Evolutionary conservation across 2,888 invertebrate species (phyloP), one percentile per base, ranked within the genome.

Genomic region (Tiliacea aurago): DNA sequence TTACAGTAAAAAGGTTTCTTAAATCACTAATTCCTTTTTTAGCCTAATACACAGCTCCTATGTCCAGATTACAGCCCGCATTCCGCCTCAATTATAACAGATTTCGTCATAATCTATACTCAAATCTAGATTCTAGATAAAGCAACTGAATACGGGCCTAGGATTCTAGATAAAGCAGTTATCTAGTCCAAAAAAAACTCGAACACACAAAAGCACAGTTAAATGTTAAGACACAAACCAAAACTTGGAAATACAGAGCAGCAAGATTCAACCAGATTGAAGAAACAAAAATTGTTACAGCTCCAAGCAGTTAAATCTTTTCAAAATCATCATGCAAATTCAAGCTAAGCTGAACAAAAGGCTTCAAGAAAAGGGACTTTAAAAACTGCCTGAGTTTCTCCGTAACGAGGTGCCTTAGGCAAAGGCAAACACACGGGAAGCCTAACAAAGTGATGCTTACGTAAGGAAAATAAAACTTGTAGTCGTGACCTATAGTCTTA

Each of bases 381-480:
- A 28, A 78, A 67, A 78, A 66, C 51, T 56, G 71, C n/a, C 41
- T 13, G 43, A 71, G 66, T 59, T 68, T 83, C 45, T 15, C 15
- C 41, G 66, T 71, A 83, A 86, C 80, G 79, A 76, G 79, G 13
- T 33, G 81, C 79, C 83, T 79, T 69, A 73, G 73, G 82, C 76
- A 81, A 73, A 76, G 58, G 18, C 71, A 70, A 78, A 78, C 80
- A 78, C 76, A 70, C 72, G 76, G 41, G 84, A 87, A 86, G 70
- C 84, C 86, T 84, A 81, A 86, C 86, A 85, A 86, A 85, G 84
- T 83, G 81, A 58, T 71, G 80, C 80, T 84, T 83, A 82, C 77
- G 84, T 86, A 70, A 72, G 82, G 49, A 70, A 75, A 83, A 84
- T 80, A 80, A 78, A 79, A 70, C 63, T 65, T 61, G 77, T 62